Conservation (phyloP, 2,113 vertebrate species). For the Misgurnus anguillicaudatus region DNA sequence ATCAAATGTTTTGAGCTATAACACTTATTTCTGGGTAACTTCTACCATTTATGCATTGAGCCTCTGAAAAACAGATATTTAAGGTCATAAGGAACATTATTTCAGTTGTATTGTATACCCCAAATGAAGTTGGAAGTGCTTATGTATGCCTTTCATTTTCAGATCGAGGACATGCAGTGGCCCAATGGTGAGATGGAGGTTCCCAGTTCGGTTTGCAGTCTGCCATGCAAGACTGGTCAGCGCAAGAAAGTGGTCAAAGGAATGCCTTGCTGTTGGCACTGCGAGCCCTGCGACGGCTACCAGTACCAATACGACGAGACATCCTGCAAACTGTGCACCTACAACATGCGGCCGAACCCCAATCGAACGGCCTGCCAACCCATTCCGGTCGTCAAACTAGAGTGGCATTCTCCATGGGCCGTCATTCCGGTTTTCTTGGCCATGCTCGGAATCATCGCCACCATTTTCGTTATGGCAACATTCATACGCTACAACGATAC, state of each 20-base stretch:
- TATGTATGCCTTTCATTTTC: slow-evolving; percentile 9
- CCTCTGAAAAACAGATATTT: too few relatives aligned
- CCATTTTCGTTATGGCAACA: slow-evolving; percentile 90
- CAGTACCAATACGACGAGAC: slow-evolving; percentile 90
- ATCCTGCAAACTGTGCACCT: slow-evolving; percentile 88
- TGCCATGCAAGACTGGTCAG: slow-evolving; percentile 85
- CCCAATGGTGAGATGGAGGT: slow-evolving; percentile 77
- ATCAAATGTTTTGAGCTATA: too few relatives aligned
- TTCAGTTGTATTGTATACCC: background rate
- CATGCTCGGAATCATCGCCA: slow-evolving; percentile 91
- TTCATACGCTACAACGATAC: slow-evolving; percentile 94
- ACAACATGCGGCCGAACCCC: slow-evolving; percentile 85
- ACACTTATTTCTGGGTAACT: too few relatives aligned
- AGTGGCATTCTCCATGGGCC: slow-evolving; percentile 95
- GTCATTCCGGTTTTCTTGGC: slow-evolving; percentile 92
- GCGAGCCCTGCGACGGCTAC: slow-evolving; percentile 91
- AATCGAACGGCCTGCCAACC: slow-evolving; percentile 89
- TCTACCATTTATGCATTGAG: too few relatives aligned
- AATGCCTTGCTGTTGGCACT: slow-evolving; percentile 94
- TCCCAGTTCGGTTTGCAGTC: slow-evolving; percentile 87
- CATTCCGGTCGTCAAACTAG: slow-evolving; percentile 90
- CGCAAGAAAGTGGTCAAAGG: slow-evolving; percentile 94
- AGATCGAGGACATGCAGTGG: slow-evolving; percentile 95
- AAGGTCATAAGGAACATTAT: too few relatives aligned
- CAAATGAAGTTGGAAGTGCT: background rate